Percentiles rank a stretch among this genome's conserved stretches.
These are phyloP conservation scores for Drosophila santomea DNA, from an alignment of 1,140 invertebrate genomes.

Conservation along the genomic window DNA sequence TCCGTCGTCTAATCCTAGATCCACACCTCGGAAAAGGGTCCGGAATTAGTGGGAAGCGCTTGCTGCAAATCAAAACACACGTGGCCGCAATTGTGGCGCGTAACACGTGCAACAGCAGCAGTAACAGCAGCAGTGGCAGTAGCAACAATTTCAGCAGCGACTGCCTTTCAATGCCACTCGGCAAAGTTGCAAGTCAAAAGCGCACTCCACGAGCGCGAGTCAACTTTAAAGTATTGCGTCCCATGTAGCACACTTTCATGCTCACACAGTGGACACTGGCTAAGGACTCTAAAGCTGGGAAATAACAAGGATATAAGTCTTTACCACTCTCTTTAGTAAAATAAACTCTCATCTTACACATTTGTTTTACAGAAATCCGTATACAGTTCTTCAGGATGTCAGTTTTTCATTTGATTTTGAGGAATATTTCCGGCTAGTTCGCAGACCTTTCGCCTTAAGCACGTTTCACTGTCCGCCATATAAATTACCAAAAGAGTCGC, in stretches of 20 bases:
- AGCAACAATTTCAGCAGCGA: constrained; percentile 14
- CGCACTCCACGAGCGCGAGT: constrained; percentile 71
- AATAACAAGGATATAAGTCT: neutral
- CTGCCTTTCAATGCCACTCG: constrained; percentile 56
- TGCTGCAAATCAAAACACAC: constrained; percentile 84
- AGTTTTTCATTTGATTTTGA: neutral
- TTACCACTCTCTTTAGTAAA: too few relatives aligned
- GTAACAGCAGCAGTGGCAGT: neutral
- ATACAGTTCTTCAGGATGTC: neutral
- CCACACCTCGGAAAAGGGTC: constrained; percentile 25
- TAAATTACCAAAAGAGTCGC: constrained; percentile 47
- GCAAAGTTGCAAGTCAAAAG: constrained; percentile 75
- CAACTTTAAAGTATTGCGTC: constrained; percentile 65
- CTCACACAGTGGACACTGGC: constrained; percentile 13
- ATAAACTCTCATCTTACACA: too few relatives aligned
- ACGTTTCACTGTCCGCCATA: constrained; percentile 39
- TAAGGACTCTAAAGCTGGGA: neutral
- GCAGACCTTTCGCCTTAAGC: too few relatives aligned
- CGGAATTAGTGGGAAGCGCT: constrained; percentile 73
- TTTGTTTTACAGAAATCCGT: too few relatives aligned
- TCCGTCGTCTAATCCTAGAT: constrained; percentile 24
- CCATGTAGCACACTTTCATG: constrained; percentile 42
- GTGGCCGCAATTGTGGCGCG: constrained; percentile 83
- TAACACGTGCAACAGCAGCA: constrained; percentile 74
- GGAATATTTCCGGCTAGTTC: neutral